Evolutionary conservation across 1,140 invertebrate genomes (phyloP), one percentile per base, ranked within the genome.

Genomic region (Bombus terrestris): DNA sequence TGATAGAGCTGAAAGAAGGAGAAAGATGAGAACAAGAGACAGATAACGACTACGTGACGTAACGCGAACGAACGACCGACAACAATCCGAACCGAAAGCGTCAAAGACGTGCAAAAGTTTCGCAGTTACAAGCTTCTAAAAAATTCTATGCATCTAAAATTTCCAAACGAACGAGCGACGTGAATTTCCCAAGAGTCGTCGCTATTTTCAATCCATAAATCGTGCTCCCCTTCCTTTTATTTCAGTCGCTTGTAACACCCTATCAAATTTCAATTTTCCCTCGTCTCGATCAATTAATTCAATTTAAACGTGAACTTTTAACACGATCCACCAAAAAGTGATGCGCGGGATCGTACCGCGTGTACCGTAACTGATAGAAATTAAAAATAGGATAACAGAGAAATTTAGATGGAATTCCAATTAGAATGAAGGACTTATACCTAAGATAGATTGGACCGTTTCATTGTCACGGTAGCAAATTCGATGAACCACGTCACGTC

Each of bases 111-210:
- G 72, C 32, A 35, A 47, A 89, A 78, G 43, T 89, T 77, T 64
- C 76, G 66, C 64, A 66, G 73, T 90, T 62, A 59, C 69, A 59
- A 71, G 57, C 73, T 83, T 69, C 77, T 90, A 90, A 87, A 90
- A 90, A 90, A 90, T 90, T 90, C 89, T 89, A 90, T 90, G 89
- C 89, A 90, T 90, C 88, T 81, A 68, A 83, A 83, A 89, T 90
- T 77, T 39, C 53, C n/a, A 47, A 66, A 77, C 53, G 68, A 81
- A 59, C 66, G 32, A 15, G 32, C 75, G 69, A 9, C 57, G 37
- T 81, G 69, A 75, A 90, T 89, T 90, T 90, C 89, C 89, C 89
- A 85, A 53, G 89, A 89, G 88, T 74, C 74, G 68, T 25, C 18
- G 47, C 32, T 62, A 80, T 75, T 71, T 57, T 73, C 69, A 64